Evolutionary conservation across 2,888 invertebrate genomes (phyloP).

Genomic region (Melanotus villosus): DNA sequence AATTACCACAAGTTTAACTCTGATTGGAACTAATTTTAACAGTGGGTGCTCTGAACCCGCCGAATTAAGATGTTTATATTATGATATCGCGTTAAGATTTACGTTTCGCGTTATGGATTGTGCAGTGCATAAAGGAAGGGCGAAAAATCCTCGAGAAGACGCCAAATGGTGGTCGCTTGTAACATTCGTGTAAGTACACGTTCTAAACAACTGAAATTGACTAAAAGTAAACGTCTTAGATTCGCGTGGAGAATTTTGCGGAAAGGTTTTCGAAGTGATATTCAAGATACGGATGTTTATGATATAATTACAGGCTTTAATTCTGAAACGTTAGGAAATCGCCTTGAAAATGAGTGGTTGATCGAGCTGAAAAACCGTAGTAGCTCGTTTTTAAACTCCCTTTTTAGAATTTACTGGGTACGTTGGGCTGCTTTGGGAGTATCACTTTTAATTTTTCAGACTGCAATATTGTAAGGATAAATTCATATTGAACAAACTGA

Average conservation of each 20-base stretch:
- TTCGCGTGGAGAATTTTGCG: constrained; percentile 78
- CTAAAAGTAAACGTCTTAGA: constrained; percentile 69
- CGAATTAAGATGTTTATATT: no score
- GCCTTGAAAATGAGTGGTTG: constrained; percentile 63
- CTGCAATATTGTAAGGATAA: constrained; percentile 15
- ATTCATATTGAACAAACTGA: background rate
- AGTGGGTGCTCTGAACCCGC: no score
- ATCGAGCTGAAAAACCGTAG: no score
- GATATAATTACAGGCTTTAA: constrained; percentile 70
- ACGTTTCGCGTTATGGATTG: background rate
- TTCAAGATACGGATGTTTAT: constrained; percentile 75
- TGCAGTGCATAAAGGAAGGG: constrained; percentile 51
- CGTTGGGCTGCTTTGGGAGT: constrained; percentile 34
- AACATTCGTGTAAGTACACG: constrained; percentile 75
- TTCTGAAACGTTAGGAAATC: constrained; percentile 69
- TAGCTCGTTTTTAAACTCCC: constrained; percentile 30
- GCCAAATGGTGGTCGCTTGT: constrained; percentile 76
- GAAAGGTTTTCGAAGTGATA: constrained; percentile 75
- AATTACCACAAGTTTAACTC: no score
- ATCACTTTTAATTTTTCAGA: constrained; percentile 2
- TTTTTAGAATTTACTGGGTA: constrained; percentile 37
- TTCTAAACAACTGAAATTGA: background rate
- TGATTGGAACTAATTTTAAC: no score
- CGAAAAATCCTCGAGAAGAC: constrained; percentile 75
- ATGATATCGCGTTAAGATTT: no score